A percentile compares a stretch with the other conserved stretches of the same genome.
phyloP scores from a whole-genome alignment of 2,797 vertebrate genomes.

The Naso thynnoides region DNA sequence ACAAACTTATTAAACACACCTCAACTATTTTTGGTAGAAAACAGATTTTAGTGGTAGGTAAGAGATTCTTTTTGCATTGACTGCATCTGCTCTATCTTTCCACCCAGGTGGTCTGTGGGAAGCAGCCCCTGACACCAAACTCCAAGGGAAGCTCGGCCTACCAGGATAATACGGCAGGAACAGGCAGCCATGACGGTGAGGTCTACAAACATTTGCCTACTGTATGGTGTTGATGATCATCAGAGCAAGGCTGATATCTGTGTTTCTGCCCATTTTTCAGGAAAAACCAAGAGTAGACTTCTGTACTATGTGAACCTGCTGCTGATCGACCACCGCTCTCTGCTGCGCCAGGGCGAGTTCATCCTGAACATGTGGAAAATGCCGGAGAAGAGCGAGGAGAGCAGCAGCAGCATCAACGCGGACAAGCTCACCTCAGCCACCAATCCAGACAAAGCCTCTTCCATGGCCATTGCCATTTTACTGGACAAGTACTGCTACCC shows the following conservation, averaged over 20 bases:
- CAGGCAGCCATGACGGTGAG: constrained; percentile 82
- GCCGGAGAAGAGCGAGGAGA: constrained; percentile 94
- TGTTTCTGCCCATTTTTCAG: constrained; percentile 34
- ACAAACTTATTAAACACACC: no score
- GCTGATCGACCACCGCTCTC: constrained; percentile 95
- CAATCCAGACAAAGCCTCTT: constrained; percentile 95
- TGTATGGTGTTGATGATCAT: neutral
- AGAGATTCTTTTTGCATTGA: neutral
- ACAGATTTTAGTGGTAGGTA: constrained; percentile 63
- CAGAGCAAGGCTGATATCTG: neutral
- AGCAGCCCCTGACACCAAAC: constrained; percentile 82
- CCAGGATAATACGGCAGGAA: constrained; percentile 80
- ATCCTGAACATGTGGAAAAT: constrained; percentile 99
- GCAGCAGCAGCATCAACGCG: constrained; percentile 95
- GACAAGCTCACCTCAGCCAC: constrained; percentile 98
- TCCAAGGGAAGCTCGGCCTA: constrained; percentile 76
- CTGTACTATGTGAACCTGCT: constrained; percentile 98
- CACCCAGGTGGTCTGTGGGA: constrained; percentile 92
- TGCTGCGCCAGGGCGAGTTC: constrained; percentile 95
- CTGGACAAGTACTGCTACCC: constrained; percentile 98
- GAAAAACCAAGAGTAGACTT: constrained; percentile 90
- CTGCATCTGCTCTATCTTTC: neutral
- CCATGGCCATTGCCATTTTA: constrained; percentile 94
- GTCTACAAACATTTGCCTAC: rapidly evolving
- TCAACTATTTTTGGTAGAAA: neutral